Evolutionary conservation across 92 coral and sea anemone species (phyloP).

Genomic region (Galaxea fascicularis): DNA sequence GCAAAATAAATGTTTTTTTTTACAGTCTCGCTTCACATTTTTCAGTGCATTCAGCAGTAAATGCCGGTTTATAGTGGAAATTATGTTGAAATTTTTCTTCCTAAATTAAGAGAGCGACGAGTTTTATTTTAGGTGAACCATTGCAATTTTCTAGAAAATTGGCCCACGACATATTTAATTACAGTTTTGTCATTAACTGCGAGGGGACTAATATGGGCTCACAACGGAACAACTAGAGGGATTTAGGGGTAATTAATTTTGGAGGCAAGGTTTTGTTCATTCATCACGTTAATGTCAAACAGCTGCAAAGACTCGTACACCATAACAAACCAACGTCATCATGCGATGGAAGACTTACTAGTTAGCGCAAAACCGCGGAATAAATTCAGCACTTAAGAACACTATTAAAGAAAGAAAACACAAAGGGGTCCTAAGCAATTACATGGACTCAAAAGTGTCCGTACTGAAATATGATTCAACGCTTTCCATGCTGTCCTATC

Average conservation of each 20-base stretch:
- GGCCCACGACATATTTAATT: no score
- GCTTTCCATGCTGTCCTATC: neutral
- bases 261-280: neutral
- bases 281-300: neutral
- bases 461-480: neutral
- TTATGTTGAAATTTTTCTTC: no score
- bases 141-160: neutral
- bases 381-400: neutral
- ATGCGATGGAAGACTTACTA: neutral
- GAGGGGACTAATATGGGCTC: neutral
- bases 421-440: neutral
- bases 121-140: neutral
- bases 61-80: no score
- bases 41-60: no score
- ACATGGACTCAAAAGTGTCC: neutral
- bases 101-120: neutral
- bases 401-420: neutral
- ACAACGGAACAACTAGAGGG: neutral
- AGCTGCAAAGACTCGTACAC: neutral
- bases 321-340: neutral
- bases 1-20: no score
- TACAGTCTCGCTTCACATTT: no score
- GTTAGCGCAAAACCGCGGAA: neutral
- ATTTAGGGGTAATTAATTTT: conserved; percentile 8
- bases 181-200: neutral